Evolutionary conservation across 2,888 invertebrate genomes (phyloP).

Genomic region (Orthosia gracilis): DNA sequence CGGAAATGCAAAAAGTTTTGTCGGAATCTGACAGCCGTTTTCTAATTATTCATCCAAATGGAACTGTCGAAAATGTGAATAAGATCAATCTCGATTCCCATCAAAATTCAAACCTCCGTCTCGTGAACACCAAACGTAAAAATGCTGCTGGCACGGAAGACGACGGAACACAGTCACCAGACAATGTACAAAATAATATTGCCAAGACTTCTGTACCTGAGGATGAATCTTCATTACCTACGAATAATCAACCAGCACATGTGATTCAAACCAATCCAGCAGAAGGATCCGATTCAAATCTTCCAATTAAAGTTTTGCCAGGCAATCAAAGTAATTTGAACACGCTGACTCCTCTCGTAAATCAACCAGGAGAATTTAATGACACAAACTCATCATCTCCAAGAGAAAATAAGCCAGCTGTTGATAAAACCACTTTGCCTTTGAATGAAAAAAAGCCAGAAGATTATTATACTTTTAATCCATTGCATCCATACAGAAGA

Average conservation of each 20-base stretch:
- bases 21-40: conserved; percentile 66
- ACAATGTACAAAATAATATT: background rate
- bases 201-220: background rate
- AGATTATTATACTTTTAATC: background rate
- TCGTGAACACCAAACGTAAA: conserved; percentile 9
- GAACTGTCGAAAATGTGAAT: conserved; percentile 74
- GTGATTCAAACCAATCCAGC: background rate
- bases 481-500: background rate
- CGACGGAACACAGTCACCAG: background rate
- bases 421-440: background rate
- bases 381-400: background rate
- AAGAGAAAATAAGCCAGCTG: background rate
- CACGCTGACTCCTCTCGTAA: background rate
- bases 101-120: conserved; percentile 67
- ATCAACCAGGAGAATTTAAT: background rate
- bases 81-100: conserved; percentile 63
- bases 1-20: conserved; percentile 53
- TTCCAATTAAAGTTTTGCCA: background rate
- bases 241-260: conserved; percentile 5
- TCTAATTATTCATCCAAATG: conserved; percentile 75
- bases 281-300: background rate
- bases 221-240: conserved; percentile 7
- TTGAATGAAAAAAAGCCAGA: background rate
- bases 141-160: background rate
- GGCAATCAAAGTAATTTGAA: background rate